A percentile compares a stretch with the other conserved stretches of the same genome.
Evolutionary conservation across 1,140 invertebrate species (phyloP).

Genomic region (Bombyx mori): DNA sequence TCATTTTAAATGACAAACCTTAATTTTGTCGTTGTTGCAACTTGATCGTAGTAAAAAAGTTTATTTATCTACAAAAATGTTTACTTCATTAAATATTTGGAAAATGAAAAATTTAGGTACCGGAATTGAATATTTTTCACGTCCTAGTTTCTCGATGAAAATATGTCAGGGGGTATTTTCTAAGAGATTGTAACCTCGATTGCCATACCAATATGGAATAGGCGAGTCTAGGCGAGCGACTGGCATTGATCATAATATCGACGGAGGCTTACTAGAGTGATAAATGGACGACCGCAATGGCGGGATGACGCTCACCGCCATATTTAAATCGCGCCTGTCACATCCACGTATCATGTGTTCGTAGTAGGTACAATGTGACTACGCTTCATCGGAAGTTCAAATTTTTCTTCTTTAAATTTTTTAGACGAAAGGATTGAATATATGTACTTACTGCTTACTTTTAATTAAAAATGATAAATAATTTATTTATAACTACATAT

Average conservation of each 20-base stretch:
- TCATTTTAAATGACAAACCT: too few relatives aligned
- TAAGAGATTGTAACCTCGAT: too few relatives aligned
- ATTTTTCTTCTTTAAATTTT: too few relatives aligned
- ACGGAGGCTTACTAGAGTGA: slow-evolving; percentile 63
- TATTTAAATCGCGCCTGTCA: slow-evolving; percentile 64
- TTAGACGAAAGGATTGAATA: too few relatives aligned
- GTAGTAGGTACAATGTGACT: not conserved
- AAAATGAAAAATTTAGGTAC: too few relatives aligned
- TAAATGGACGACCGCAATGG: slow-evolving; percentile 59
- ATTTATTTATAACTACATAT: not conserved
- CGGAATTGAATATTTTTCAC: too few relatives aligned
- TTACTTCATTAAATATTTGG: too few relatives aligned
- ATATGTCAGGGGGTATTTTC: not conserved
- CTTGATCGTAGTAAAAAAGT: too few relatives aligned
- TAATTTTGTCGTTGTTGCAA: too few relatives aligned
- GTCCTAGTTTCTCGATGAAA: not conserved
- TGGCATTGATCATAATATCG: slow-evolving; percentile 69
- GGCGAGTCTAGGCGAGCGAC: slow-evolving; percentile 31
- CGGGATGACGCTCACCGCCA: slow-evolving; percentile 56
- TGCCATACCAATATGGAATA: slow-evolving; percentile 24
- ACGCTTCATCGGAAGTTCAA: too few relatives aligned
- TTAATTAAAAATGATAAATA: too few relatives aligned
- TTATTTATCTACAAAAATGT: too few relatives aligned
- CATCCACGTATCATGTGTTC: slow-evolving; percentile 34
- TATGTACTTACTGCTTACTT: not conserved